Percentiles rank a stretch among this genome's conserved stretches.
Conservation (phyloP, 2,113 vertebrate genomes). For the Gavialis gangeticus region DNA sequence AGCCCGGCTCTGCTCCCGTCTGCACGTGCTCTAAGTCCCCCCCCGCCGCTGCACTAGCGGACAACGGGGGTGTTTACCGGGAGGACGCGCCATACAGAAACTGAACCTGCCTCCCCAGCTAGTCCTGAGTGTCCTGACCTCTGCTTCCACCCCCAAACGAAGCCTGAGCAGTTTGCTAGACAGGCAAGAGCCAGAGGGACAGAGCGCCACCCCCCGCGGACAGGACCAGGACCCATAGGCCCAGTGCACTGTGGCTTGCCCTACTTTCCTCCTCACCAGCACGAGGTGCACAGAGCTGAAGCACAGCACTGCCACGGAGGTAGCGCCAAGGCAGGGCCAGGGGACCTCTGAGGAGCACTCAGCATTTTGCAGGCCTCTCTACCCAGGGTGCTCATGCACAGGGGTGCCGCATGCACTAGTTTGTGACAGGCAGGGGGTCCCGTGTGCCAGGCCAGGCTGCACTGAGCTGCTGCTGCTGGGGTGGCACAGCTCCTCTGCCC, state of each 20-base stretch:
- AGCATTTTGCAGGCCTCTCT: background rate
- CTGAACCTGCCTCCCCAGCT: background rate
- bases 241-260: background rate
- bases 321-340: background rate
- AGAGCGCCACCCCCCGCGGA: background rate
- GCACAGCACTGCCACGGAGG: background rate
- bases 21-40: background rate
- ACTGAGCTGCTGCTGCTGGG: background rate
- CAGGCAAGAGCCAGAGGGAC: background rate
- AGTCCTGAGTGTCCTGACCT: background rate
- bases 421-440: background rate
- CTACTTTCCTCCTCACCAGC: fast-evolving
- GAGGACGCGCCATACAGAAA: background rate
- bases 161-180: no score
- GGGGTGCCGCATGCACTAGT: background rate
- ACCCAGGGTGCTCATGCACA: fast-evolving
- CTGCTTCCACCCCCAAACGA: background rate
- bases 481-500: background rate
- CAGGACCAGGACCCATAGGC: background rate
- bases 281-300: background rate
- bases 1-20: background rate
- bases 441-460: background rate
- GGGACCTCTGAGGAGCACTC: background rate
- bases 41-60: background rate
- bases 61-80: background rate